Evolutionary conservation across 37 sponge, comb jelly and placozoan genomes (phyloP).

Genomic region (Haliclona indistincta): DNA sequence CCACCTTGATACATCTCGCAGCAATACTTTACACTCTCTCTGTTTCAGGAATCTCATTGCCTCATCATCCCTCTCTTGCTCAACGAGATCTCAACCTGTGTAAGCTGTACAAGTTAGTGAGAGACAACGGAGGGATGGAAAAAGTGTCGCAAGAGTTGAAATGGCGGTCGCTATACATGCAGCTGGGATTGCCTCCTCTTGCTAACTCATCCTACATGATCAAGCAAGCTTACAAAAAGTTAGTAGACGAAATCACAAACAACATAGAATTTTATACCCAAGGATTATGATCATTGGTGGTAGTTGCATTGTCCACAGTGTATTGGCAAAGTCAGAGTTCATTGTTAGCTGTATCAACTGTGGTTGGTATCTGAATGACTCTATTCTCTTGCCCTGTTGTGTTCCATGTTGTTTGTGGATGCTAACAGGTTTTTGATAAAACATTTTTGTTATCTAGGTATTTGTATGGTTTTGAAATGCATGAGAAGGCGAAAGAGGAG

Average conservation of each 20-base stretch:
- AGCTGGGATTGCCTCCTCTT: constrained; percentile 62
- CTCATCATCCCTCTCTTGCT: constrained; percentile 57
- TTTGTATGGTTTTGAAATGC: constrained; percentile 55
- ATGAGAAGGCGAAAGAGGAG: constrained; percentile 40
- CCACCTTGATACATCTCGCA: not conserved
- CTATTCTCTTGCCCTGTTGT: too few relatives aligned
- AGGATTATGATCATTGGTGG: not conserved
- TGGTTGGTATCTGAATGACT: too few relatives aligned
- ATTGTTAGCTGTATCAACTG: too few relatives aligned
- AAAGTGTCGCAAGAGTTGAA: constrained; percentile 77
- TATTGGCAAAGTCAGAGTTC: too few relatives aligned
- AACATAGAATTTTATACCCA: too few relatives aligned
- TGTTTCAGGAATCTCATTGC: constrained; percentile 59
- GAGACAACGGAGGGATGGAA: constrained; percentile 85
- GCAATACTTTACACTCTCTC: not conserved
- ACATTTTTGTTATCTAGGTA: constrained; percentile 33
- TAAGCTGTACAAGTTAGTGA: constrained; percentile 64
- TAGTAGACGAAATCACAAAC: too few relatives aligned
- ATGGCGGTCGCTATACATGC: constrained; percentile 73
- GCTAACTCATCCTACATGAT: constrained; percentile 53
- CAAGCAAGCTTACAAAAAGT: constrained; percentile 79
- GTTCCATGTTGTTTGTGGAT: too few relatives aligned
- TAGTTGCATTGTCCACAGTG: not conserved
- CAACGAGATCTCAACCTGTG: constrained; percentile 72
- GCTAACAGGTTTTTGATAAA: too few relatives aligned